phyloP scores from a whole-genome alignment of 2,113 vertebrate genomes.

The Ctenomys sociabilis region DNA sequence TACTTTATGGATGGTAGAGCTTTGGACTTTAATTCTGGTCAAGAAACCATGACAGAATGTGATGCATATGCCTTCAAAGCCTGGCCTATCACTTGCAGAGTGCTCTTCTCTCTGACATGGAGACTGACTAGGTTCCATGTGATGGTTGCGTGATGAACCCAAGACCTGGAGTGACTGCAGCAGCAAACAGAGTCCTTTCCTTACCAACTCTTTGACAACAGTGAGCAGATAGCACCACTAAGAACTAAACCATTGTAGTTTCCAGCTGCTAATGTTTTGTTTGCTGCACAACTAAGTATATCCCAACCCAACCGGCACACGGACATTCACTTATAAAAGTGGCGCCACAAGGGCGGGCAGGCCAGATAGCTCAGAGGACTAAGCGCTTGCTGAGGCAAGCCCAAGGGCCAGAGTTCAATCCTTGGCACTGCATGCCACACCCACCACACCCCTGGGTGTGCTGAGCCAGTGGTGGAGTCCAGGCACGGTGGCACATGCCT shows the following conservation, averaged over 20 bases:
- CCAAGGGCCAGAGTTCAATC: too few relatives aligned
- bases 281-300: background rate
- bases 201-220: background rate
- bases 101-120: background rate
- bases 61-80: background rate
- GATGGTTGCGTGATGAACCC: background rate
- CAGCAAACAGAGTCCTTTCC: background rate
- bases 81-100: background rate
- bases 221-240: background rate
- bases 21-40: background rate
- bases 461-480: too few relatives aligned
- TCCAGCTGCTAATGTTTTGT: background rate
- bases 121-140: background rate
- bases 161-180: background rate
- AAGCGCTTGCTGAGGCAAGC: too few relatives aligned
- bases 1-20: background rate
- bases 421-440: too few relatives aligned
- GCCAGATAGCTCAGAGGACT: too few relatives aligned
- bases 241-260: background rate
- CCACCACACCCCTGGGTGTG: too few relatives aligned
- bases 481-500: too few relatives aligned
- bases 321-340: background rate
- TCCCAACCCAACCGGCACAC: background rate
- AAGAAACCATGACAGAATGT: background rate
- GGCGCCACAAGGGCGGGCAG: background rate